Evolutionary conservation across 2,113 vertebrate species (phyloP).

Genomic region (Triplophysa dalaica): DNA sequence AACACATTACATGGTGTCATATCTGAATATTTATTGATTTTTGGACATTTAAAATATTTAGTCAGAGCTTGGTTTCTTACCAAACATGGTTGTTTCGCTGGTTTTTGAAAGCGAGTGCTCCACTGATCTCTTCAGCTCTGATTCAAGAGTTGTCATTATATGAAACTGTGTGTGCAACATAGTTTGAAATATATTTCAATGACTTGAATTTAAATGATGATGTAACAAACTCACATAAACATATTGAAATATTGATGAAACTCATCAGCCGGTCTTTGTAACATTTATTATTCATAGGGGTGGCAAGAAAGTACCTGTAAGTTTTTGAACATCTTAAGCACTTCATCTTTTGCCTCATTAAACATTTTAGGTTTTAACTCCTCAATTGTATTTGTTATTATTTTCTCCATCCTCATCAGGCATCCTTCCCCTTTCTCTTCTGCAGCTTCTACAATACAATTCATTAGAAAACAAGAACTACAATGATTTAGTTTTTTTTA

Average conservation of each 20-base stretch:
- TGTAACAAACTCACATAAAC: no score
- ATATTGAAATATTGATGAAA: no score
- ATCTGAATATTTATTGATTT: no score
- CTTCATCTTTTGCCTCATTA: neutral
- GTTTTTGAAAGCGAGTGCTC: neutral
- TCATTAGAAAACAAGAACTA: neutral
- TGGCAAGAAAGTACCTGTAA: neutral
- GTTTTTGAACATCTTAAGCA: neutral
- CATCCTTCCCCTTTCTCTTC: neutral
- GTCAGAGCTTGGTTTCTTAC: neutral
- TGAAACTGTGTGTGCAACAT: neutral
- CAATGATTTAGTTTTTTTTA: no score
- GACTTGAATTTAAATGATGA: no score
- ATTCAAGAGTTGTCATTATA: neutral
- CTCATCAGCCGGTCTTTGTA: no score
- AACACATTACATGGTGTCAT: no score
- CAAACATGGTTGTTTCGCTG: neutral
- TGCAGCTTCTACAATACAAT: constrained; percentile 1
- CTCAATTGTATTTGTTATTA: neutral
- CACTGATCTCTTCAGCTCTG: neutral
- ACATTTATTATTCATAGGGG: no score
- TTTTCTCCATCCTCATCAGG: neutral
- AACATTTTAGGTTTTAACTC: neutral
- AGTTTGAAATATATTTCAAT: no score
- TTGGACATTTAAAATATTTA: no score